phyloP scores from a whole-genome alignment of 2,113 vertebrate genomes.

The Pandion haliaetus region DNA sequence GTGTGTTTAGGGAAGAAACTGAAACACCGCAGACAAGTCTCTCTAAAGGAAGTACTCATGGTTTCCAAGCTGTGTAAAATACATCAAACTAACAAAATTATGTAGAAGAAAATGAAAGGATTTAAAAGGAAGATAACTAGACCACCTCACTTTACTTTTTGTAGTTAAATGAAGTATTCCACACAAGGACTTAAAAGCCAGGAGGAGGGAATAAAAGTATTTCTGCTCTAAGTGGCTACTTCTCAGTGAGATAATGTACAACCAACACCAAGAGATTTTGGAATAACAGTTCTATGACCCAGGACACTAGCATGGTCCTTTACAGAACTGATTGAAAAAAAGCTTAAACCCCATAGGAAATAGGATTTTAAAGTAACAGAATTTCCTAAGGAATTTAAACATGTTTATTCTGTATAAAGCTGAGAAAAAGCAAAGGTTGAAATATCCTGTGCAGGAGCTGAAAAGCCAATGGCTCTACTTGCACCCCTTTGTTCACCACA shows the following conservation, averaged over 20 bases:
- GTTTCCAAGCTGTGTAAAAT: neutral
- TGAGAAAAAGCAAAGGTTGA: neutral
- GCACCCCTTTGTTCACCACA: neutral
- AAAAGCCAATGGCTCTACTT: neutral
- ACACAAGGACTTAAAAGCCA: neutral
- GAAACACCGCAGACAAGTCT: neutral
- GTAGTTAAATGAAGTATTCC: neutral
- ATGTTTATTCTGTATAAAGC: neutral
- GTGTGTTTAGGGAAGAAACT: neutral
- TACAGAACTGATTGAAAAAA: neutral
- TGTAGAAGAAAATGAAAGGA: neutral
- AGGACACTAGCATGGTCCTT: neutral
- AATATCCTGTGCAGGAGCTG: neutral
- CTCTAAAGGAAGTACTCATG: neutral
- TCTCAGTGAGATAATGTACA: neutral
- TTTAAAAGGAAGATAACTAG: neutral
- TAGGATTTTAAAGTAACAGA: neutral
- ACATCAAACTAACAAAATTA: neutral
- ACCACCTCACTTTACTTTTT: neutral
- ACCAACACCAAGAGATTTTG: neutral
- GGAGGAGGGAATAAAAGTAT: neutral
- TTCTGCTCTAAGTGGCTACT: neutral
- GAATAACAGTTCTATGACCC: neutral
- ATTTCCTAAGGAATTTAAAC: neutral
- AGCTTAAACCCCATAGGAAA: neutral